Percentiles rank a stretch among this genome's conserved stretches.
These are phyloP conservation scores for Octodon degus DNA, from an alignment of 2,113 vertebrate species.

Conservation along the genomic window DNA sequence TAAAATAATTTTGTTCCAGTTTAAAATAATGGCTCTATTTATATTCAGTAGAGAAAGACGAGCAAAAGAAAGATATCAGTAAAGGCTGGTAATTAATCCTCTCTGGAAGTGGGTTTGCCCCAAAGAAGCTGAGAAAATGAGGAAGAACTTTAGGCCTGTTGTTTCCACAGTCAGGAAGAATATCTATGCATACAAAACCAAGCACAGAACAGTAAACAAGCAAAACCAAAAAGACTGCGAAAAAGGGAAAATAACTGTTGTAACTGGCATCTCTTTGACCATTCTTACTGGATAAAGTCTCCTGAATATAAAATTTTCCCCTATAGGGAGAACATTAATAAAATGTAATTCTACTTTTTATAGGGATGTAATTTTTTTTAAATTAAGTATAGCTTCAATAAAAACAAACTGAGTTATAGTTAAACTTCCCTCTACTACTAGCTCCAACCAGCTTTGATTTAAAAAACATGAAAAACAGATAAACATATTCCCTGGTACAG, in stretches of 20 bases:
- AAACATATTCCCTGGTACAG: slow-evolving; percentile 19
- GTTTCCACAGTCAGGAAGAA: not conserved
- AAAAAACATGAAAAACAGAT: slow-evolving; percentile 50
- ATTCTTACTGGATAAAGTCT: not conserved
- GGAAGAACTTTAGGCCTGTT: not conserved
- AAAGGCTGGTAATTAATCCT: not conserved
- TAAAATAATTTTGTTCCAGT: slow-evolving; percentile 22
- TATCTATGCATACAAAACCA: not conserved
- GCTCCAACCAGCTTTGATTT: slow-evolving; percentile 36
- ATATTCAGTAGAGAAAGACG: slow-evolving; percentile 9
- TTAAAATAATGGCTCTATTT: slow-evolving; percentile 50
- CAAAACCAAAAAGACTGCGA: too few species aligned
- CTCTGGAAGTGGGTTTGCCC: not conserved
- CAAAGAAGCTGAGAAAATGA: not conserved
- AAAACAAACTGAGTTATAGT: slow-evolving; percentile 8
- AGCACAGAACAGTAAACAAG: not conserved
- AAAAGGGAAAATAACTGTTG: not conserved
- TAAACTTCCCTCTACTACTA: slow-evolving; percentile 13
- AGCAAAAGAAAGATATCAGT: slow-evolving; percentile 15
- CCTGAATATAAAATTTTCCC: not conserved
- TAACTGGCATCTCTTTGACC: not conserved
- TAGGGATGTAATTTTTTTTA: not conserved
- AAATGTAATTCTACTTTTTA: not conserved
- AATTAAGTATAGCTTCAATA: slow-evolving; percentile 55
- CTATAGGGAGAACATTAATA: not conserved